Percentiles rank a stretch among this genome's conserved stretches.
Evolutionary conservation across 1,140 invertebrate species (phyloP).

Genomic region (Penaeus japonicus): DNA sequence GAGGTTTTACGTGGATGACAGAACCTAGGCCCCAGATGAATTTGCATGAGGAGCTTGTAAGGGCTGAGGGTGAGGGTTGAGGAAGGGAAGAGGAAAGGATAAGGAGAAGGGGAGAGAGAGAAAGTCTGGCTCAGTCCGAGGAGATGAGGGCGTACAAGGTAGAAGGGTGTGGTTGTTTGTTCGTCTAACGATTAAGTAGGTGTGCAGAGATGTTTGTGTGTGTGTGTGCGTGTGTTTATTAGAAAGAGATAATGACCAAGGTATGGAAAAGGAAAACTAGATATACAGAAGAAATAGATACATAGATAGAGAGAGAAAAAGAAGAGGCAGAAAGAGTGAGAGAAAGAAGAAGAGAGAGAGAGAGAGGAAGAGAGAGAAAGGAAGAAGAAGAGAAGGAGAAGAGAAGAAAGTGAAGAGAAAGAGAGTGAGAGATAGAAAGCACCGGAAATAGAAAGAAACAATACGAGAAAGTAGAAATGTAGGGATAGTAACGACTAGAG

Average conservation of each 20-base stretch:
- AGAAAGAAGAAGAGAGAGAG: too few relatives aligned
- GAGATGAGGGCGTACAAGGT: neutral
- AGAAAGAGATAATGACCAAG: too few relatives aligned
- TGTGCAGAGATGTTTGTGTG: too few relatives aligned
- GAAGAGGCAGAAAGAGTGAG: too few relatives aligned
- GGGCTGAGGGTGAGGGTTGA: neutral
- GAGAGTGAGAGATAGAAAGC: neutral
- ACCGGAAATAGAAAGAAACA: neutral
- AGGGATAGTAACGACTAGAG: too few relatives aligned
- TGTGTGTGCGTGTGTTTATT: too few relatives aligned
- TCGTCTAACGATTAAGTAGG: too few relatives aligned
- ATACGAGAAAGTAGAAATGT: neutral
- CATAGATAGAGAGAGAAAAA: too few relatives aligned
- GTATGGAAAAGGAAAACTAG: too few relatives aligned
- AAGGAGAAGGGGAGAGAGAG: neutral
- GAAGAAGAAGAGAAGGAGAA: neutral
- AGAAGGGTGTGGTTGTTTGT: too few relatives aligned
- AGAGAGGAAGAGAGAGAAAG: neutral
- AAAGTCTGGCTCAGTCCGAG: neutral
- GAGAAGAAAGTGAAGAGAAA: neutral
- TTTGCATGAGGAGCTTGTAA: constrained; percentile 45
- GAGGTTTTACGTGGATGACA: constrained; percentile 48
- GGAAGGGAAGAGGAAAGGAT: neutral
- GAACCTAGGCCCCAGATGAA: constrained; percentile 27
- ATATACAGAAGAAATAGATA: too few relatives aligned